Conservation (phyloP, 2,888 invertebrate species). For the Bedellia somnulentella region DNA sequence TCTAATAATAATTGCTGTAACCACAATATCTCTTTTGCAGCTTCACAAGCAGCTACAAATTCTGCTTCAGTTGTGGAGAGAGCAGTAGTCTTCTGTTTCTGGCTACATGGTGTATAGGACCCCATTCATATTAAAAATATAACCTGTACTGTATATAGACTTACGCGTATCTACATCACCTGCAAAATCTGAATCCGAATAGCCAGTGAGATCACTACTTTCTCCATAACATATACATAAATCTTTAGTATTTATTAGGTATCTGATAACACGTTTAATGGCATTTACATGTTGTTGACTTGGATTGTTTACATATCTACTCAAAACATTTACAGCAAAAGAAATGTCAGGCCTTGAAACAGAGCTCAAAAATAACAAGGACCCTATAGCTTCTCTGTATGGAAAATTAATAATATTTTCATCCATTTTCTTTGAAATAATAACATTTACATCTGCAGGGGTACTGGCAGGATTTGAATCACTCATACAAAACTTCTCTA, state of each 20-base stretch:
- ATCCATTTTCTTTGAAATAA: conserved; percentile 3
- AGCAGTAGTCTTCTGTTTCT: conserved; percentile 12
- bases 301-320: conserved; percentile 13
- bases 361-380: conserved; percentile 11
- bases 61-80: no score
- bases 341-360: conserved; percentile 12
- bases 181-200: conserved; percentile 16
- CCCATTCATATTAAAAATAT: conserved; percentile 15
- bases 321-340: conserved; percentile 11
- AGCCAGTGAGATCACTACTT: conserved; percentile 10
- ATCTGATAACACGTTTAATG: conserved; percentile 13
- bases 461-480: no score
- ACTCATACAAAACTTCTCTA: no score
- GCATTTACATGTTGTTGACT: conserved; percentile 11
- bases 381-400: conserved; percentile 12
- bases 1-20: no score
- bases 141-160: conserved; percentile 15
- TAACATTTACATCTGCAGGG: not conserved
- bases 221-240: conserved; percentile 12
- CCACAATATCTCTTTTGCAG: conserved; percentile 10
- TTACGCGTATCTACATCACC: conserved; percentile 14
- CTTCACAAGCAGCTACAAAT: conserved; percentile 13
- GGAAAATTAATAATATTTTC: conserved; percentile 9
- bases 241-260: no score
- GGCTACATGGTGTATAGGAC: conserved; percentile 13